Evolutionary conservation across 2,888 invertebrate species (phyloP).

Genomic region (Dyspetes luteomarginatus): DNA sequence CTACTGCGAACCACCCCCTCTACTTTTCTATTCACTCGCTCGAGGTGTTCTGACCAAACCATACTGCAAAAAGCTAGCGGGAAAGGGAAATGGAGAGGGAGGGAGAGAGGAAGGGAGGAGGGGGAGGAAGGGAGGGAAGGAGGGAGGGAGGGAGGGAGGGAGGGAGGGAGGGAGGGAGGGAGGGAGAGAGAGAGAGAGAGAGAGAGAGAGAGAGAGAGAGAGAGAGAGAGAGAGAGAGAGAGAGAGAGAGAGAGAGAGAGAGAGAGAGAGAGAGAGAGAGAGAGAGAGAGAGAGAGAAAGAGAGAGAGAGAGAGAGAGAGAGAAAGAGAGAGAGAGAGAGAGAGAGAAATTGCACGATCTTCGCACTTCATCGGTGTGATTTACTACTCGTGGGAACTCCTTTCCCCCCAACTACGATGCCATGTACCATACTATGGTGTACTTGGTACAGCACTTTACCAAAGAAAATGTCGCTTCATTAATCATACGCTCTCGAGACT

Average conservation of each 20-base stretch:
- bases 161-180: slow-evolving; percentile 17
- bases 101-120: no score
- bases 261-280: neutral
- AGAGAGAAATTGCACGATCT: slow-evolving; percentile 68
- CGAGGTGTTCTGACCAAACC: slow-evolving; percentile 12
- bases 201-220: slow-evolving; percentile 15
- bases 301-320: slow-evolving; percentile 6
- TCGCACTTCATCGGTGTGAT: slow-evolving; percentile 70
- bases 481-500: slow-evolving; percentile 43
- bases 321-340: slow-evolving; percentile 24
- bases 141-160: slow-evolving; percentile 2
- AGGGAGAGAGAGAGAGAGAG: slow-evolving; percentile 55
- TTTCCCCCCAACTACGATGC: slow-evolving; percentile 52
- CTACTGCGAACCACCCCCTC: slow-evolving; percentile 21
- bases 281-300: slow-evolving; percentile 1
- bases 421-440: neutral
- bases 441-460: slow-evolving; percentile 10
- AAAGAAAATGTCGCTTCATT: slow-evolving; percentile 52
- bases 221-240: slow-evolving; percentile 39
- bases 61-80: neutral
- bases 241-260: slow-evolving; percentile 43
- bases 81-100: slow-evolving; percentile 3
- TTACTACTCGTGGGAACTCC: slow-evolving; percentile 64
- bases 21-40: slow-evolving; percentile 33
- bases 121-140: no score